phyloP scores from a whole-genome alignment of 1,140 invertebrate genomes.

The Pemphigus obesinymphae region DNA sequence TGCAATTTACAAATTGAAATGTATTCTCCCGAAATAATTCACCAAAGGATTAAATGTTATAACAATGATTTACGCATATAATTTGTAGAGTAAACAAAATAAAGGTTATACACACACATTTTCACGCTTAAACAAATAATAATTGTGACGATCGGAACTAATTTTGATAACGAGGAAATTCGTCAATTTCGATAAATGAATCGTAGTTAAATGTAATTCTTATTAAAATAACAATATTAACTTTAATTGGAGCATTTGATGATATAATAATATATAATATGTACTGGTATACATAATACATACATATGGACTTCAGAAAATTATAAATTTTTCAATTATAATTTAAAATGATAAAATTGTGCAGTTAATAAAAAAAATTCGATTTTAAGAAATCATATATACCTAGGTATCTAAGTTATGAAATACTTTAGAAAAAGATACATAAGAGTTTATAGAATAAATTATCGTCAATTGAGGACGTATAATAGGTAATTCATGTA shows the following conservation, averaged over 20 bases:
- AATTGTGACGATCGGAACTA: not conserved
- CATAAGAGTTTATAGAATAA: not conserved
- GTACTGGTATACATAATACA: too few species aligned
- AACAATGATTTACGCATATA: constrained; percentile 1
- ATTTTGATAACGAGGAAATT: not conserved
- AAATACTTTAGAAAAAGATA: too few species aligned
- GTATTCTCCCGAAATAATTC: not conserved
- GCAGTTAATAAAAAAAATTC: too few species aligned
- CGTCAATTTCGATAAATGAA: not conserved
- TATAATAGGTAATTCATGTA: not conserved
- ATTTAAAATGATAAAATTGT: too few species aligned
- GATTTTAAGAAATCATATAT: too few species aligned
- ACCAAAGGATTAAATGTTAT: not conserved
- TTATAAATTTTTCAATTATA: too few species aligned
- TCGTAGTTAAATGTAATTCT: too few species aligned
- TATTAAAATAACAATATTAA: too few species aligned
- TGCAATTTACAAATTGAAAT: not conserved
- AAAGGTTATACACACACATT: not conserved
- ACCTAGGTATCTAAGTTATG: too few species aligned
- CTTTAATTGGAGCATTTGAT: too few species aligned
- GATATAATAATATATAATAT: too few species aligned
- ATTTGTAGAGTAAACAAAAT: not conserved
- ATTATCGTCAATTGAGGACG: not conserved
- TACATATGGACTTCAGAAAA: too few species aligned
- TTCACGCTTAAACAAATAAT: not conserved